Evolutionary conservation across 2,113 vertebrate species (phyloP), one percentile per base, ranked within the genome.

Genomic region (Passer montanus): DNA sequence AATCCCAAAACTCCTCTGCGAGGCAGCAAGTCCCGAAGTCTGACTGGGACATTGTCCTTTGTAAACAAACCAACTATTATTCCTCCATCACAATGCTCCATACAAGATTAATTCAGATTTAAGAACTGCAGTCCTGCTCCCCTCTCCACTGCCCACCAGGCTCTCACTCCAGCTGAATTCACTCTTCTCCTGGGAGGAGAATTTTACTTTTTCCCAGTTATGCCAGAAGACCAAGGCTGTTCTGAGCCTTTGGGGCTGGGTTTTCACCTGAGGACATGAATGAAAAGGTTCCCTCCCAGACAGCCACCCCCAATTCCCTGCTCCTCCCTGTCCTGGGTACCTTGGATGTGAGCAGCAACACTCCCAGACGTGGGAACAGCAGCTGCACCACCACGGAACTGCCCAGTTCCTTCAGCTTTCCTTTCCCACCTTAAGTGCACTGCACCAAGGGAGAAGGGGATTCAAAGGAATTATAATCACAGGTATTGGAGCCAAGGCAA

Each of bases 1-100:
- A 4, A 50, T 17, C 82, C 72, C 76, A 9, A 43, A 74, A 60
- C 20, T 6, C 21, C 81, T 41, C 70, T 33, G 67, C 15, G 11
- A 41, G 67, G 53, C 30, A 56, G 50, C 62, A 15, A 79, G 74
- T n/a, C 87, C 27, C 3, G 0, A n/a, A 84, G 56, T 1, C 91
- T 94, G 77, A 87, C 74, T 89, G 0, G 1, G n/a, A 58, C 84
- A 87, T 76, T 95, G 95, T 95, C 77, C 56, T 49, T 15, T 2
- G 66, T 18, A 81, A 84, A 97, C 94, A 97, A 82, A 75, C 41
- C 62, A 30, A 12, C 91, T 12, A 87, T 89, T 97, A 84, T 94
- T 72, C 66, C 89, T 64, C 68, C 27, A 56, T 21, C 81, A 95
- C 94, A 94, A 87, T 64, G 87, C 15, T 33, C 49, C 77, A 91